These are phyloP conservation scores for Drosophila burlai DNA, from an alignment of 1,140 invertebrate genomes.

Conservation along the genomic window DNA sequence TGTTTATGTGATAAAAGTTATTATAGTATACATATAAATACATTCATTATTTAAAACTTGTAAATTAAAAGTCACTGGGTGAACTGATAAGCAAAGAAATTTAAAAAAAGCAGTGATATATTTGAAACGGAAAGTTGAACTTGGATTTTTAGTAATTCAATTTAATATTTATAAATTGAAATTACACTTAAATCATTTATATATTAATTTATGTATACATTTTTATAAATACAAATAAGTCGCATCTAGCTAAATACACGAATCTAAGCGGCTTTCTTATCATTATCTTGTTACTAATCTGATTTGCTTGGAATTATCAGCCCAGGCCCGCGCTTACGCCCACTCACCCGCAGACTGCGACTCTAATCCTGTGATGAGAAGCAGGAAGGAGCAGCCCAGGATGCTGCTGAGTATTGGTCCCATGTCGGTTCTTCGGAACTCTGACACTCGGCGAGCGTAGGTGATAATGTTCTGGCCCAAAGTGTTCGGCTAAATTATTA, in stretches of 20 bases:
- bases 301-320: slow-evolving; percentile 37
- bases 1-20: neutral
- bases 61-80: neutral
- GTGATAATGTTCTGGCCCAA: slow-evolving; percentile 60
- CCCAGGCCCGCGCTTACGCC: neutral
- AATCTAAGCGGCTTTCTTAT: slow-evolving; percentile 21
- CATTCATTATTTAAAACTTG: neutral
- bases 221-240: neutral
- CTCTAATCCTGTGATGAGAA: slow-evolving; percentile 66
- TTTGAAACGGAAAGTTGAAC: neutral
- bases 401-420: slow-evolving; percentile 69
- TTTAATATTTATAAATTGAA: neutral
- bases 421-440: slow-evolving; percentile 57
- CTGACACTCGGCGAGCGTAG: slow-evolving; percentile 17
- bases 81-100: neutral
- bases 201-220: neutral
- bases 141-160: neutral
- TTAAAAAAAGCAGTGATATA: neutral
- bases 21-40: neutral
- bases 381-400: slow-evolving; percentile 57
- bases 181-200: neutral
- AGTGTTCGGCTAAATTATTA: slow-evolving; percentile 72
- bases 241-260: slow-evolving; percentile 1
- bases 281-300: slow-evolving; percentile 37
- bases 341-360: slow-evolving; percentile 14